Evolutionary conservation across 2,113 vertebrate genomes (phyloP), one percentile per base, ranked within the genome.

Genomic region (Carassius gibelio): DNA sequence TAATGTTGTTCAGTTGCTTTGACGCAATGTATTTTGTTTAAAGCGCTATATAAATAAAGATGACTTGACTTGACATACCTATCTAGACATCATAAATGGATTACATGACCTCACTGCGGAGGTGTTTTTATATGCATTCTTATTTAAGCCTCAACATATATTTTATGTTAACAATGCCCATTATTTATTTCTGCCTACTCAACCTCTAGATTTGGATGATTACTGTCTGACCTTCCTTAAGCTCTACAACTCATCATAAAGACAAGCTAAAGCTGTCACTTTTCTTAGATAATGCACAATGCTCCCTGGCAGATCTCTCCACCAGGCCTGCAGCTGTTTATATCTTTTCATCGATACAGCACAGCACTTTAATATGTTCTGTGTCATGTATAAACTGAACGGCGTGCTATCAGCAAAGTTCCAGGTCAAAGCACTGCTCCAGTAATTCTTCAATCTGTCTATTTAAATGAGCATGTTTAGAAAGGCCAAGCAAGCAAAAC

Each of bases 291-390:
- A 83, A 72, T 77, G 36, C 42, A 83, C 57, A 64, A 57, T 78
- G 21, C 42, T 87, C 66, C 13, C 13, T 21, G 8, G 57, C 42
- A 52, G 50, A 52, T 61, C 61, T 64, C 74, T 61, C 45, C 38
- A 8, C 61, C 26, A 66, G 15, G 14, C 81, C 75, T 36, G 55
- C 13, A 83, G 74, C 50, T n/a, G 59, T 64, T n/a, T 79, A 68
- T 19, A 15, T 87, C 55, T 66, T 83, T 55, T 15, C 42, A 13
- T 72, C 42, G 8, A 86, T 71, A 76, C 72, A 71, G 72, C 9
- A 8, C 74, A 21, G 52, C 55, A 30, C 81, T 87, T 83, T 79
- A 87, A 83, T 87, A 83, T 57, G 68, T 78, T 68, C 66, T 72
- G 38, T 71, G 42, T 83, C 75, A 52, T 62, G 38, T 42, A 42